Conservation (phyloP, 2,888 invertebrate genomes). For the Aleiodes alternator region DNA sequence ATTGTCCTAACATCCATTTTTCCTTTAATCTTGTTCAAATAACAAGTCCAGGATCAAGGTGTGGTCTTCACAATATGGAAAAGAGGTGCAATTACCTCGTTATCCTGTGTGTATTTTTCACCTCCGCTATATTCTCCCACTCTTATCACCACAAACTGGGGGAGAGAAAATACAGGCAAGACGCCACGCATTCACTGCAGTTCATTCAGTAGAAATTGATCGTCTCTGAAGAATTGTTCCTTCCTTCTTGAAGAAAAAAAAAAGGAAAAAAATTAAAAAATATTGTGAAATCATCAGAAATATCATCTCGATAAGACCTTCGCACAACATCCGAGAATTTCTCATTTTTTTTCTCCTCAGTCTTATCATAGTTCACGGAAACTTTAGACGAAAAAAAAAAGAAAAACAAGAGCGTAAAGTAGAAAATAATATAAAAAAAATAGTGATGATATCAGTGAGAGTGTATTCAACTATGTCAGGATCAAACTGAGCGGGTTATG, state of each 20-base stretch:
- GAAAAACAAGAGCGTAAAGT: too few relatives aligned
- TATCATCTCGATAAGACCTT: too few relatives aligned
- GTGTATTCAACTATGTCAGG: not conserved
- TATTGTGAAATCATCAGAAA: too few relatives aligned
- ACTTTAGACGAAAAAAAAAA: too few relatives aligned
- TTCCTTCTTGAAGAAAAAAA: not conserved
- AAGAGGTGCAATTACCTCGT: conserved; percentile 12
- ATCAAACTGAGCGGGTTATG: conserved; percentile 17
- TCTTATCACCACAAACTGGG: not conserved
- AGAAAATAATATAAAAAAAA: too few relatives aligned
- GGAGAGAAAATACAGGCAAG: conserved; percentile 1
- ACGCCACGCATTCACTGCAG: conserved; percentile 3
- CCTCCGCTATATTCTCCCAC: conserved; percentile 19
- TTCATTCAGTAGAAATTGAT: conserved; percentile 26
- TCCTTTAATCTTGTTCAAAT: not conserved
- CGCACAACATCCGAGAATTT: too few relatives aligned
- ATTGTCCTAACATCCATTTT: not conserved
- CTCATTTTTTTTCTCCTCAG: too few relatives aligned
- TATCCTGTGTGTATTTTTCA: conserved; percentile 21
- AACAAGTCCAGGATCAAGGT: conserved; percentile 5
- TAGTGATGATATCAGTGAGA: too few relatives aligned
- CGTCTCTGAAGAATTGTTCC: not conserved
- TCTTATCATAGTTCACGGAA: too few relatives aligned
- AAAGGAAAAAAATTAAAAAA: not conserved
- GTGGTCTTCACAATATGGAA: conserved; percentile 5